These are phyloP conservation scores for Archocentrus centrarchus DNA, from an alignment of 2,113 vertebrate genomes.

Conservation along the genomic window DNA sequence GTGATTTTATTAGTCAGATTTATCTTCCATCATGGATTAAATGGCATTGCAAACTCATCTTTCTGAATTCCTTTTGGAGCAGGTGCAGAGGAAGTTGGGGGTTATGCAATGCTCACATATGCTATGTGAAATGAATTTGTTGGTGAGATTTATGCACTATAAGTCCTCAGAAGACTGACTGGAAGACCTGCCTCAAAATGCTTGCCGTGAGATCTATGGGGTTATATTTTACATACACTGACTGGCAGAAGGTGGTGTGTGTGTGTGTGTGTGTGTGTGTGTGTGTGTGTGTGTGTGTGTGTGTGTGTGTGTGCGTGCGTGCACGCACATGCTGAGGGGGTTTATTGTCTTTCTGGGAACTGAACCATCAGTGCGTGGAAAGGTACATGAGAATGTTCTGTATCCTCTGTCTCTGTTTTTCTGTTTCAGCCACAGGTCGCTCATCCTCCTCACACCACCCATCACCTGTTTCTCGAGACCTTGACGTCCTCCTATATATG, in stretches of 20 bases:
- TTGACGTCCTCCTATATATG: constrained; percentile 45
- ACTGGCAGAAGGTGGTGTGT: neutral
- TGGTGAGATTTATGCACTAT: neutral
- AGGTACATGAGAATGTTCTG: constrained; percentile 28
- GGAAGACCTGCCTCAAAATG: neutral
- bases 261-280: neutral
- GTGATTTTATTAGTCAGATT: constrained; percentile 7
- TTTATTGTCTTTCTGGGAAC: constrained; percentile 62
- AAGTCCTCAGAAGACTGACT: neutral
- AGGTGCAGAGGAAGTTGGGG: neutral
- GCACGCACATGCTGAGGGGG: neutral
- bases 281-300: neutral
- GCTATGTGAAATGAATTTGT: neutral
- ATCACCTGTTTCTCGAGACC: constrained; percentile 79
- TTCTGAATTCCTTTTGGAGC: constrained; percentile 4
- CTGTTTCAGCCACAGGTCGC: constrained; percentile 81
- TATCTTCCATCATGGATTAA: neutral
- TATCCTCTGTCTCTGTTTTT: constrained; percentile 50
- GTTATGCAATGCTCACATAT: neutral
- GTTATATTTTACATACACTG: neutral
- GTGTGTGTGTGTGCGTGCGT: constrained; percentile 6
- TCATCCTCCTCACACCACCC: constrained; percentile 17
- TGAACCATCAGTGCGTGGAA: constrained; percentile 42
- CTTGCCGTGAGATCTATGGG: neutral
- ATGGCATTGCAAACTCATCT: neutral